Evolutionary conservation across 2,888 invertebrate genomes (phyloP).

Genomic region (Andrena marginata): DNA sequence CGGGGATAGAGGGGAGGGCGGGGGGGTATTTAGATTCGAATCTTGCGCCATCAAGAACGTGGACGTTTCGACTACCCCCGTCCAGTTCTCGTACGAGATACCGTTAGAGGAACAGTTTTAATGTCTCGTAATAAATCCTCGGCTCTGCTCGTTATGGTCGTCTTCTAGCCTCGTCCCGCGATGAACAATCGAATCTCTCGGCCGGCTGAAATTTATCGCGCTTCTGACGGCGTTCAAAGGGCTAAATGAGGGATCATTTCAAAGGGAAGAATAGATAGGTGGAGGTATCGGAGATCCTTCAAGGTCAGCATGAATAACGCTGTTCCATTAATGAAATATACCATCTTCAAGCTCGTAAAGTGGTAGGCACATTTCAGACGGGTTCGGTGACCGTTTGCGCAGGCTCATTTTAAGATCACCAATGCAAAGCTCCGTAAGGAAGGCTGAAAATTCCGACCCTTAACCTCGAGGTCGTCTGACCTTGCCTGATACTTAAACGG

Average conservation of each 20-base stretch:
- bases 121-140: slow-evolving; percentile 44
- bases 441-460: too few species aligned
- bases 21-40: slow-evolving; percentile 32
- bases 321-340: too few species aligned
- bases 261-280: background rate
- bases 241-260: background rate
- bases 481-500: too few species aligned
- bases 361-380: too few species aligned
- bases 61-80: slow-evolving; percentile 24
- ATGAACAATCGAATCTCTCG: slow-evolving; percentile 31
- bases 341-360: too few species aligned
- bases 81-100: slow-evolving; percentile 5
- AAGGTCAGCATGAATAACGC: too few species aligned
- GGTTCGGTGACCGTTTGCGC: too few species aligned
- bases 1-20: too few species aligned
- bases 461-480: too few species aligned
- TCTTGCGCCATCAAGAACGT: slow-evolving; percentile 23
- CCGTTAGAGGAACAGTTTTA: slow-evolving; percentile 55
- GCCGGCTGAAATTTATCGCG: slow-evolving; percentile 18
- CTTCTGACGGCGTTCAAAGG: background rate
- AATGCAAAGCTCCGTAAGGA: too few species aligned
- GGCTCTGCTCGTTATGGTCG: slow-evolving; percentile 15
- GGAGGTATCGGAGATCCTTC: background rate
- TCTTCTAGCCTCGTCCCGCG: background rate
- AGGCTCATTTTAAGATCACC: too few species aligned